phyloP scores from a whole-genome alignment of 2,888 invertebrate species.

The Ectobius pallidus region DNA sequence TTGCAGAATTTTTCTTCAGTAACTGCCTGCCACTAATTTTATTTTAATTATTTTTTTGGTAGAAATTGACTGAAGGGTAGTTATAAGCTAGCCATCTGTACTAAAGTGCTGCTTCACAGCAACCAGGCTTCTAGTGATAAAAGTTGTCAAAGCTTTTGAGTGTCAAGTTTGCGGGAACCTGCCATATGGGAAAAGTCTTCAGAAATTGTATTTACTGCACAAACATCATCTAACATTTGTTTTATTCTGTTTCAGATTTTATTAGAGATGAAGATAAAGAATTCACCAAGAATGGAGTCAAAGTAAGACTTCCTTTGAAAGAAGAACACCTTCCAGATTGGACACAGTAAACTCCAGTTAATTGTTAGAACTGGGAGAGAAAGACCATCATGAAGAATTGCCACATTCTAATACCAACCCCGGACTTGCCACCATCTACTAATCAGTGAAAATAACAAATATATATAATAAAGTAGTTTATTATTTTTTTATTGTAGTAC shows the following conservation, averaged over 20 bases:
- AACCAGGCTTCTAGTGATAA: no score
- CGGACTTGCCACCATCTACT: constrained; percentile 42
- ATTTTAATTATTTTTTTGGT: no score
- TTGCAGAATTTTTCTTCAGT: no score
- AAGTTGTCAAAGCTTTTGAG: no score
- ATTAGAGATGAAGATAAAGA: not conserved
- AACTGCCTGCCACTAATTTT: no score
- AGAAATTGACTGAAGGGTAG: no score
- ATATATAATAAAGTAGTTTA: constrained; percentile 40
- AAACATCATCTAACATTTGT: no score
- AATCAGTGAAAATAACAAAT: constrained; percentile 33
- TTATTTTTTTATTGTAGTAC: constrained; percentile 43
- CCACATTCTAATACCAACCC: constrained; percentile 31
- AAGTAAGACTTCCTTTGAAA: not conserved
- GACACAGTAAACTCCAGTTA: constrained; percentile 14
- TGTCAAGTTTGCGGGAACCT: no score
- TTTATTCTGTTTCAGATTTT: constrained; percentile 23
- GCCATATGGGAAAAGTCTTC: no score
- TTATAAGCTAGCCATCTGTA: no score
- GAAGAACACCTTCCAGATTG: constrained; percentile 2
- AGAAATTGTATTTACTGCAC: no score
- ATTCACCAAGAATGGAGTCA: constrained; percentile 9
- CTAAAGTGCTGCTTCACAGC: no score
- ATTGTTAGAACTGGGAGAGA: not conserved
- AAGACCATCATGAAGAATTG: constrained; percentile 24